phyloP scores from a whole-genome alignment of 2,113 vertebrate species.

The Oriolus oriolus region DNA sequence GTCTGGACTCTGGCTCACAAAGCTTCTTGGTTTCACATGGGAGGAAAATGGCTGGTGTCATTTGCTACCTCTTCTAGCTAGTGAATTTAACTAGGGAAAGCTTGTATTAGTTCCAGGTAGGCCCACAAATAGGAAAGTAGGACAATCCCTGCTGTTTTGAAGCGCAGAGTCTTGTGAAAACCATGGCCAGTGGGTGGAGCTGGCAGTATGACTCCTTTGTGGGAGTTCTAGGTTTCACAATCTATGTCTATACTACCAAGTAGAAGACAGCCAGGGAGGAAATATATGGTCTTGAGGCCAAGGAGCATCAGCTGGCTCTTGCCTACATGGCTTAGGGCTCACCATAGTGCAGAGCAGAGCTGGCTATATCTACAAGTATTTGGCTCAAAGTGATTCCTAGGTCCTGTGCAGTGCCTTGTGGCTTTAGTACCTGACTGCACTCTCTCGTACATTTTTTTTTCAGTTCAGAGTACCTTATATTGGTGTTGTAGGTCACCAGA shows the following conservation, averaged over 20 bases:
- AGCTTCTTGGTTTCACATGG: background rate
- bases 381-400: background rate
- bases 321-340: background rate
- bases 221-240: background rate
- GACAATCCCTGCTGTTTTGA: background rate
- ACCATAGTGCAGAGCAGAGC: background rate
- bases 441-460: background rate
- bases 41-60: background rate
- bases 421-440: background rate
- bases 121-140: background rate
- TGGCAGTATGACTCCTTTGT: background rate
- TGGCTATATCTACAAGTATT: background rate
- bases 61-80: background rate
- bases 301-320: background rate
- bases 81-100: background rate
- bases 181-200: background rate
- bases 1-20: background rate
- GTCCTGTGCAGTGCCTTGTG: background rate
- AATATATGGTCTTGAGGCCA: background rate
- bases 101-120: background rate
- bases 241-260: background rate
- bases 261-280: background rate
- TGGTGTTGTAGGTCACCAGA: background rate
- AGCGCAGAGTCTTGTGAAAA: background rate
- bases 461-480: background rate